phyloP scores from a whole-genome alignment of 2,113 vertebrate genomes.

The Myotis brandtii region DNA sequence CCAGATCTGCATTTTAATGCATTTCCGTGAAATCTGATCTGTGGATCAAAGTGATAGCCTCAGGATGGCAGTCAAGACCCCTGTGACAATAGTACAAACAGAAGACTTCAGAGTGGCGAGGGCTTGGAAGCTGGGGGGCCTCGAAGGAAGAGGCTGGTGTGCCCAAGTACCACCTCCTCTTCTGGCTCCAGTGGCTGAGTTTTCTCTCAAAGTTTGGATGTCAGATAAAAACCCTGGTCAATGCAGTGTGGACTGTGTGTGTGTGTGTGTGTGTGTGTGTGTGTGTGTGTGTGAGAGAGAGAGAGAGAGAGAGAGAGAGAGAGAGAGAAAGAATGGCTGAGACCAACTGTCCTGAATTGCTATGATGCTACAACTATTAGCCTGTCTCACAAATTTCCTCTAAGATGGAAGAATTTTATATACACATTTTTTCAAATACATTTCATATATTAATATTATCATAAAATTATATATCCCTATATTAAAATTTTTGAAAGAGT shows the following conservation, averaged over 20 bases:
- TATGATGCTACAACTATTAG: accelerated
- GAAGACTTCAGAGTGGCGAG: neutral
- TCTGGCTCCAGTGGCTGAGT: neutral
- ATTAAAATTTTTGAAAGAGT: neutral
- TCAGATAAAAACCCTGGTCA: neutral
- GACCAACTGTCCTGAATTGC: neutral
- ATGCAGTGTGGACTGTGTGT: no score
- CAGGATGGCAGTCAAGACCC: neutral
- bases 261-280: no score
- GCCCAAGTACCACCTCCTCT: neutral
- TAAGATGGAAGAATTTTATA: neutral
- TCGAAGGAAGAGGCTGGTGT: accelerated
- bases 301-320: neutral
- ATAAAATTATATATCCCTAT: neutral
- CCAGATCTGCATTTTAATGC: neutral
- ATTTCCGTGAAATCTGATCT: neutral
- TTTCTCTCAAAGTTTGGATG: neutral
- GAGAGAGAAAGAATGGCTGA: no score
- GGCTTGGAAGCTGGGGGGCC: neutral
- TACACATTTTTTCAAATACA: neutral
- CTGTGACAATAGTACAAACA: neutral
- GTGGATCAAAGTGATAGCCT: neutral
- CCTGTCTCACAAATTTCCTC: neutral
- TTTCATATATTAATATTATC: neutral
- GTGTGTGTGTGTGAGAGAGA: neutral